phyloP scores from a whole-genome alignment of 2,888 invertebrate genomes.

The Lymantria dispar region DNA sequence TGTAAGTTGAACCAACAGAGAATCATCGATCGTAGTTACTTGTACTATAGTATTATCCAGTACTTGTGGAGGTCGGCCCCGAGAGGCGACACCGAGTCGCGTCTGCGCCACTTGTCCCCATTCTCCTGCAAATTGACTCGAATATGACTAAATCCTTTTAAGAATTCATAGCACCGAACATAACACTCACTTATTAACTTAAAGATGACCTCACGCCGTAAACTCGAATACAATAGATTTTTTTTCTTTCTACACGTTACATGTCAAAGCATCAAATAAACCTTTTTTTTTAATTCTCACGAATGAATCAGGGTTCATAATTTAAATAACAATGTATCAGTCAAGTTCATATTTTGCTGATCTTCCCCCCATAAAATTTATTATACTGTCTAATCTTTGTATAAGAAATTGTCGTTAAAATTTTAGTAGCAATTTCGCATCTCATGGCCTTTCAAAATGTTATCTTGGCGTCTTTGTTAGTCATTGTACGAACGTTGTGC shows the following conservation, averaged over 20 bases:
- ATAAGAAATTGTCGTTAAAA: constrained; percentile 49
- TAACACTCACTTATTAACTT: constrained; percentile 50
- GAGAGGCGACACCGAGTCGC: constrained; percentile 56
- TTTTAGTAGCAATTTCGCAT: constrained; percentile 55
- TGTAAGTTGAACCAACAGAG: constrained; percentile 36
- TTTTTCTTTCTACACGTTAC: constrained; percentile 12
- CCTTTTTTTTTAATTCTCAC: constrained; percentile 24
- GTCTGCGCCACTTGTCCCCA: constrained; percentile 66
- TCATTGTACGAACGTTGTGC: constrained; percentile 21
- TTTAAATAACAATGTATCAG: constrained; percentile 19
- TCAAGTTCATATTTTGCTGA: constrained; percentile 1
- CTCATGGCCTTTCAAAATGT: constrained; percentile 43
- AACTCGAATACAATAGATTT: constrained; percentile 32
- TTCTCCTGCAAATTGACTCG: constrained; percentile 67
- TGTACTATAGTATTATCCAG: constrained; percentile 27
- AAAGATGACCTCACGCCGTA: constrained; percentile 51
- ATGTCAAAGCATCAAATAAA: constrained; percentile 7
- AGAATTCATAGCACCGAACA: constrained; percentile 50
- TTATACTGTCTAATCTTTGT: constrained; percentile 15
- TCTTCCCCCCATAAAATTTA: constrained; percentile 12
- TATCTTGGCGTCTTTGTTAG: constrained; percentile 47
- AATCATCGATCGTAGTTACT: constrained; percentile 22
- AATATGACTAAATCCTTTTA: constrained; percentile 73
- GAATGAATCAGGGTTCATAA: constrained; percentile 39
- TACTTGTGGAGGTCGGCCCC: constrained; percentile 25